phyloP scores from a whole-genome alignment of 53 echinoderm and acorn worm genomes.

The Holothuria scabra region DNA sequence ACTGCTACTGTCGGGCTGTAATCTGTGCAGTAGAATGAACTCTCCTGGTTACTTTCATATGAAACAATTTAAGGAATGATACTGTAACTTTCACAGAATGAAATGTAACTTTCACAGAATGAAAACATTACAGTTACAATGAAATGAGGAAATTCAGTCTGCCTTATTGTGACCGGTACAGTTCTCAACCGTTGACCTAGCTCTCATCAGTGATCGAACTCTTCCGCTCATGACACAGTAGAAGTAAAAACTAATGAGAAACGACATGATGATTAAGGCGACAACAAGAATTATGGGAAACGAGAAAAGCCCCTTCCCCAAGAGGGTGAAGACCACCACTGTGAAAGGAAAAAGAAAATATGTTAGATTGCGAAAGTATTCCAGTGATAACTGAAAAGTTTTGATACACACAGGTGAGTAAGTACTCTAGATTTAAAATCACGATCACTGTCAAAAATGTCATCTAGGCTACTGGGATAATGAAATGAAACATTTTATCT shows the following conservation, averaged over 20 bases:
- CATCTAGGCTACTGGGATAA: too few relatives aligned
- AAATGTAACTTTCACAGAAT: background rate
- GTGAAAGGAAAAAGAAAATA: constrained; percentile 24
- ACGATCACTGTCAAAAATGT: too few relatives aligned
- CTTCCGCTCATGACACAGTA: constrained; percentile 81
- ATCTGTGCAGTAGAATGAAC: too few relatives aligned
- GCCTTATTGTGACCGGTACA: constrained; percentile 27
- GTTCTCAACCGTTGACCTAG: constrained; percentile 57
- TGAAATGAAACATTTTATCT: too few relatives aligned
- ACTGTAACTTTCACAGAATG: too few relatives aligned
- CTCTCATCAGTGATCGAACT: constrained; percentile 64
- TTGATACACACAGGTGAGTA: too few relatives aligned
- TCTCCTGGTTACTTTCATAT: too few relatives aligned
- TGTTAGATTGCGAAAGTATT: too few relatives aligned
- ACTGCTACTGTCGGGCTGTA: too few relatives aligned
- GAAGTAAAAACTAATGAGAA: constrained; percentile 79
- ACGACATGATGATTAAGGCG: constrained; percentile 69
- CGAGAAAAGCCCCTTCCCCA: constrained; percentile 52
- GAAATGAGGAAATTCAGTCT: background rate
- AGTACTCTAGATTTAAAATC: too few relatives aligned
- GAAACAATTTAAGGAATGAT: background rate
- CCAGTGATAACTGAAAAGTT: too few relatives aligned
- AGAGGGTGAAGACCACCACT: constrained; percentile 76
- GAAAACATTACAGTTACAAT: background rate
- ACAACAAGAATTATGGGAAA: constrained; percentile 77